phyloP scores from a whole-genome alignment of 2,113 vertebrate species.

The Nibea coibor region DNA sequence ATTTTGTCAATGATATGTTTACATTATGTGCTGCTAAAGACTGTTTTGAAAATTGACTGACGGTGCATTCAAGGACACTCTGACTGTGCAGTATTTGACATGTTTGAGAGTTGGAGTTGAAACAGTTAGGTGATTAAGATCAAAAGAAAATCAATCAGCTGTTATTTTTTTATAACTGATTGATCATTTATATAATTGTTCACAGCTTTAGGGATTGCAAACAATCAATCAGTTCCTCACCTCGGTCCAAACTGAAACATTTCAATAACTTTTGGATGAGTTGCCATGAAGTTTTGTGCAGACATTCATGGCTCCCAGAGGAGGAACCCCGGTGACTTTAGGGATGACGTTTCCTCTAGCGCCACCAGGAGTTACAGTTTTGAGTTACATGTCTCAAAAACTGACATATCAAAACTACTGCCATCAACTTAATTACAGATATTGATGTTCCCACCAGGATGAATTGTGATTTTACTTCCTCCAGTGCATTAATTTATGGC shows the following conservation, averaged over 20 bases:
- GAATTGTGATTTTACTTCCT: too few relatives aligned
- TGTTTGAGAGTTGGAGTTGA: not conserved
- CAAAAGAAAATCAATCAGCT: not conserved
- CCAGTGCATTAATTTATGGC: not conserved
- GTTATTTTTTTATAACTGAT: not conserved
- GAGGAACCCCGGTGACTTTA: too few relatives aligned
- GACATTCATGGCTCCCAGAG: not conserved
- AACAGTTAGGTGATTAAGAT: not conserved
- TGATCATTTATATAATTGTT: not conserved
- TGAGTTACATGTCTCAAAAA: too few relatives aligned
- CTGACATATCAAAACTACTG: too few relatives aligned
- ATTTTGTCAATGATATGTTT: slow-evolving; percentile 47
- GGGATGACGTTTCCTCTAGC: too few relatives aligned
- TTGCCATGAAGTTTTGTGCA: not conserved
- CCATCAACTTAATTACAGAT: too few relatives aligned
- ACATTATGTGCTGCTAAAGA: slow-evolving; percentile 14
- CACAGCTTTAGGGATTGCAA: not conserved
- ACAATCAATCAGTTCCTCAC: not conserved
- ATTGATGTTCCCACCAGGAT: too few relatives aligned
- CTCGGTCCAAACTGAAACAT: not conserved
- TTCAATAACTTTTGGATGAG: not conserved
- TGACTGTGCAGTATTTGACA: slow-evolving; percentile 9
- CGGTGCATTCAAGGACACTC: slow-evolving; percentile 5
- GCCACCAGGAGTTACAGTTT: too few relatives aligned
- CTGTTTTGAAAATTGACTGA: slow-evolving; percentile 12